Conservation (phyloP, 2,888 invertebrate species). For the Diaperis boleti region DNA sequence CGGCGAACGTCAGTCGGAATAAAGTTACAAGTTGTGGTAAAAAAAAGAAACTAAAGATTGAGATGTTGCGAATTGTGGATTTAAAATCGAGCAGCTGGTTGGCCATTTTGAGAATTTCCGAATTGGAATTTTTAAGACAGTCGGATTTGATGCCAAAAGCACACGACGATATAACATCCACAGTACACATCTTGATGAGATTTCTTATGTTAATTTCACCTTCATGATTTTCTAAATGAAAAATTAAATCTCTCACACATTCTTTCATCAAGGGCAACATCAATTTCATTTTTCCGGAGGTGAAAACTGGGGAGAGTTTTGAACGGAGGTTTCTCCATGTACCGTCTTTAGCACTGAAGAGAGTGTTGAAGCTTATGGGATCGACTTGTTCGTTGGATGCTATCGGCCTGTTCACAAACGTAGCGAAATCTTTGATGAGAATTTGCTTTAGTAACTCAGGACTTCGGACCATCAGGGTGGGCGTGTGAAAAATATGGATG, state of each 20-base stretch:
- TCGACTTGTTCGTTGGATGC: constrained; percentile 63
- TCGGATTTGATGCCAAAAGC: constrained; percentile 64
- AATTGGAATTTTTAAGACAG: constrained; percentile 56
- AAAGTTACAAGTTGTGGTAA: constrained; percentile 49
- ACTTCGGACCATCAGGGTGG: constrained; percentile 64
- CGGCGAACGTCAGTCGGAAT: constrained; percentile 52
- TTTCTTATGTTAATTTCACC: constrained; percentile 18
- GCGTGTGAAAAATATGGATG: constrained; percentile 66
- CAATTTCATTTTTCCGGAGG: constrained; percentile 69
- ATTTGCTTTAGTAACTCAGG: constrained; percentile 66
- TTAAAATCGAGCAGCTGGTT: constrained; percentile 53
- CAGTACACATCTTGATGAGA: constrained; percentile 34
- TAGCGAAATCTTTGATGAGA: constrained; percentile 66
- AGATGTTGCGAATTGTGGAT: constrained; percentile 46
- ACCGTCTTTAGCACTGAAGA: constrained; percentile 65
- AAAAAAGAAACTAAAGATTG: constrained; percentile 48
- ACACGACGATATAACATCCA: constrained; percentile 63
- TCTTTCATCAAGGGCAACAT: constrained; percentile 67
- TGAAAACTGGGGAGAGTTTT: constrained; percentile 69
- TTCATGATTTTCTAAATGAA: constrained; percentile 32
- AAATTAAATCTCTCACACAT: constrained; percentile 51
- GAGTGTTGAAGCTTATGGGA: constrained; percentile 62
- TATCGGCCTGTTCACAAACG: constrained; percentile 66
- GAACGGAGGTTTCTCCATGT: constrained; percentile 69
- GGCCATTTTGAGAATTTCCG: constrained; percentile 58